These are phyloP conservation scores for Amphiprion clarkii DNA, from an alignment of 2,797 vertebrate genomes.

Conservation along the genomic window DNA sequence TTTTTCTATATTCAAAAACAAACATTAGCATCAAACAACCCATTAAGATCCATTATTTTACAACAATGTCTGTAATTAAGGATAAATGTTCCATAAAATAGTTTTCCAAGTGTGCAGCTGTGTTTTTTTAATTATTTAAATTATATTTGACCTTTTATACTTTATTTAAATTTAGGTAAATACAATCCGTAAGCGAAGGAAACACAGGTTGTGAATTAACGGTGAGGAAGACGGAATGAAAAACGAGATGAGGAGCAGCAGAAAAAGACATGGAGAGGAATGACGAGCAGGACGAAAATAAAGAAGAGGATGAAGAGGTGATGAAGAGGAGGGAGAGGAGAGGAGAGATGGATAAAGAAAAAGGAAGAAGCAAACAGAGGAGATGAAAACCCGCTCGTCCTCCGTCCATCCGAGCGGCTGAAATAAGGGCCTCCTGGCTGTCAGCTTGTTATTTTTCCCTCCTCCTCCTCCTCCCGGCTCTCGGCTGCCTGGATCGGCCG, in stretches of 20 bases:
- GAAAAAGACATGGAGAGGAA: conserved; percentile 2
- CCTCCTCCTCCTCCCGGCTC: conserved; percentile 36
- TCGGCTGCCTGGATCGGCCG: conserved; percentile 52
- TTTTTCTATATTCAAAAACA: too few species aligned
- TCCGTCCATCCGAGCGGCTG: conserved; percentile 74
- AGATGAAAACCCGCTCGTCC: conserved; percentile 53
- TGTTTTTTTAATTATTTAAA: too few species aligned
- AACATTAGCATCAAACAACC: too few species aligned
- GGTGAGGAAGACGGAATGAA: neutral
- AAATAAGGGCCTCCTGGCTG: conserved; percentile 86
- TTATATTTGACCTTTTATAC: too few species aligned
- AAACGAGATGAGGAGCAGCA: neutral
- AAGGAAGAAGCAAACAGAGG: conserved; percentile 38
- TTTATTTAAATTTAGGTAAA: too few species aligned
- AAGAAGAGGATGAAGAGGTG: neutral
- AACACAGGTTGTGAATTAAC: too few species aligned
- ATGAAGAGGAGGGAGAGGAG: conserved; percentile 18
- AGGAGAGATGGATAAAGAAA: conserved; percentile 28
- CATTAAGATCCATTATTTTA: too few species aligned
- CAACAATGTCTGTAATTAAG: too few species aligned
- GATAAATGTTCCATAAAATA: too few species aligned
- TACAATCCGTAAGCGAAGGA: too few species aligned
- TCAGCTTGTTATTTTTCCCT: conserved; percentile 80
- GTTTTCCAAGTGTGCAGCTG: too few species aligned
- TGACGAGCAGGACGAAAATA: conserved; percentile 26